A percentile compares a stretch with the other conserved stretches of the same genome.
These are phyloP conservation scores for Egretta garzetta DNA, from an alignment of 2,113 vertebrate species.

Conservation along the genomic window DNA sequence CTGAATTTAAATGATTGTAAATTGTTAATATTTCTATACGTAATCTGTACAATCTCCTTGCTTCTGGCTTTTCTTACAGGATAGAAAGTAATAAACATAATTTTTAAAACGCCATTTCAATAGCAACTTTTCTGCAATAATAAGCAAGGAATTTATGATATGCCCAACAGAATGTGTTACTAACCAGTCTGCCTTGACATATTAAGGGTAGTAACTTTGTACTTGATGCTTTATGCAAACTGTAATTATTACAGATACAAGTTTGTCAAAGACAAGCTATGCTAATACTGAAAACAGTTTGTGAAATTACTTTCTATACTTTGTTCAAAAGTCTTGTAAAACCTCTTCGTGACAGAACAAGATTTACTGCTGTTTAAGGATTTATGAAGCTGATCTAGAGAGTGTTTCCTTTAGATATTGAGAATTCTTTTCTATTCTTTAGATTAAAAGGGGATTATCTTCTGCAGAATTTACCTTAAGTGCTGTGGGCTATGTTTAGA, in stretches of 20 bases:
- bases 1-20: not conserved
- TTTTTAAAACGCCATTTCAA: not conserved
- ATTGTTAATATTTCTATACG: not conserved
- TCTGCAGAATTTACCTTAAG: not conserved
- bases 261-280: not conserved
- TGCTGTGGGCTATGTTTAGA: not conserved
- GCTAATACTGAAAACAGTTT: not conserved
- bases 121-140: not conserved
- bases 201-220: not conserved
- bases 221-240: not conserved
- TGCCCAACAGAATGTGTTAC: not conserved
- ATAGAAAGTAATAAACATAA: not conserved
- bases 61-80: not conserved
- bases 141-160: not conserved
- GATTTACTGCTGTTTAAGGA: not conserved
- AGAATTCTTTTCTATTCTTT: not conserved
- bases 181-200: not conserved
- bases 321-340: not conserved
- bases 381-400: not conserved
- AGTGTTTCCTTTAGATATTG: not conserved
- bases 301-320: not conserved
- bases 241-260: not conserved
- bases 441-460: not conserved
- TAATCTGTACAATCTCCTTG: not conserved
- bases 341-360: not conserved